Conservation (phyloP, 1,140 invertebrate genomes). For the Drosophila rufa region DNA sequence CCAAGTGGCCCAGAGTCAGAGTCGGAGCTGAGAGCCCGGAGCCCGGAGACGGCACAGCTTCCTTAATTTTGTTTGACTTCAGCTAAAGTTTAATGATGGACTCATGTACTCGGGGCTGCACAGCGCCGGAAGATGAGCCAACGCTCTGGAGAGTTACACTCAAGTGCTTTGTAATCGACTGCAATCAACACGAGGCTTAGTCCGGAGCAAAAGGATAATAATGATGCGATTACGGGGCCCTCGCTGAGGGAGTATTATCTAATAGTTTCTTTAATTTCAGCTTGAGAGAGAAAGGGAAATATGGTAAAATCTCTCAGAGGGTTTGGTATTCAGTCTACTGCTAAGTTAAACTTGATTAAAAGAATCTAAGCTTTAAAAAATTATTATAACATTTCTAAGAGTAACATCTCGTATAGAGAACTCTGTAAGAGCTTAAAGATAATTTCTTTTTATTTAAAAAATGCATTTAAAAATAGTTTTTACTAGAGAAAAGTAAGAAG, state of each 20-base stretch:
- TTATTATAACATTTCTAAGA: background rate
- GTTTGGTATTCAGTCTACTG: too few relatives aligned
- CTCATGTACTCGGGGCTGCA: conserved; percentile 35
- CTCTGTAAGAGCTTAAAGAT: background rate
- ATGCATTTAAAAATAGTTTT: too few relatives aligned
- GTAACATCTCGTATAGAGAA: background rate
- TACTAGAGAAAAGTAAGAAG: background rate
- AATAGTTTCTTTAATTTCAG: conserved; percentile 1
- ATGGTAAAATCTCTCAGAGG: background rate
- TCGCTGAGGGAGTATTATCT: conserved; percentile 27
- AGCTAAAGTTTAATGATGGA: conserved; percentile 78
- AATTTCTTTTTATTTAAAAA: background rate
- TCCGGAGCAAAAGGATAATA: conserved; percentile 26
- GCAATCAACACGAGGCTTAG: conserved; percentile 69
- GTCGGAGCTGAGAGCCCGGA: background rate
- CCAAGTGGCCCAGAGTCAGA: conserved; percentile 60
- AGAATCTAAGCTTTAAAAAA: background rate
- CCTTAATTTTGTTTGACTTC: conserved; percentile 80
- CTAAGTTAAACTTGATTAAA: too few relatives aligned
- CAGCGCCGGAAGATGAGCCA: conserved; percentile 15
- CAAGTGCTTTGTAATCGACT: conserved; percentile 73
- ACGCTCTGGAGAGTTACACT: conserved; percentile 36
- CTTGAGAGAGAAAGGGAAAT: background rate
- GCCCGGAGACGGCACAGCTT: conserved; percentile 37
- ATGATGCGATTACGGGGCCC: background rate